Evolutionary conservation across 2,797 vertebrate genomes (phyloP), one percentile per base, ranked within the genome.

Genomic region (Heteromormyrus szaboi): DNA sequence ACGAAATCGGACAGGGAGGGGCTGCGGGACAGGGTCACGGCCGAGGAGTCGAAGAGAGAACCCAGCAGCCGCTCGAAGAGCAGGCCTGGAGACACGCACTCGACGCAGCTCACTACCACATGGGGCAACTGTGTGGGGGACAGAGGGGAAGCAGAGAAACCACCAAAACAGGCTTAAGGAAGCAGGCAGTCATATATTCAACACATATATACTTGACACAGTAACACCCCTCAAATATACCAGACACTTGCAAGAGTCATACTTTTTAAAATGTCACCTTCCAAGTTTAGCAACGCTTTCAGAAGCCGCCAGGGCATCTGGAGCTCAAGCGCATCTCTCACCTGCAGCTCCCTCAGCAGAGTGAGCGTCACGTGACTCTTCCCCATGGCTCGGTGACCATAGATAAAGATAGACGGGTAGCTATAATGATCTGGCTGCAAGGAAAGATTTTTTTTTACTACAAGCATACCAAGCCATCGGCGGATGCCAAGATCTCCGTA

Each of bases 361-460:
- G 96, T 95, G 25, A 96, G 93, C 62, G 97, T 93, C 89, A 99
- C 97, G 0, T 98, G 97, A 62, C 98, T 99, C 93, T 99, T 99
- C 83, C 98, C 98, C 89, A 98, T 97, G 65, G 98, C 96, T 68
- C 96, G 97, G 91, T 99, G 98, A 48, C 98, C 98, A 0, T 99
- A 99, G 91, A 99, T 96, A 93, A 99, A 99, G 93, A 99, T 91
- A 2, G 98, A 97, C 2, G 98, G 97, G 92, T 97, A 97, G 93
- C 97, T 97, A 92, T 95, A 97, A 62, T 99, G 98, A 83, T 97
- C 95, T 25, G 96, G 97, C 98, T 99, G 89, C 12, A 89, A 85
- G 9, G 22, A 93, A 48, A 88, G 12, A 51, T 0, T 2, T 46
- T 46, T 48, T 25, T 65, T 86, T 72, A 22, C 33, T 54, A 11